Evolutionary conservation across 2,888 invertebrate species (phyloP), one percentile per base, ranked within the genome.

Genomic region (Parasteatoda lunata): DNA sequence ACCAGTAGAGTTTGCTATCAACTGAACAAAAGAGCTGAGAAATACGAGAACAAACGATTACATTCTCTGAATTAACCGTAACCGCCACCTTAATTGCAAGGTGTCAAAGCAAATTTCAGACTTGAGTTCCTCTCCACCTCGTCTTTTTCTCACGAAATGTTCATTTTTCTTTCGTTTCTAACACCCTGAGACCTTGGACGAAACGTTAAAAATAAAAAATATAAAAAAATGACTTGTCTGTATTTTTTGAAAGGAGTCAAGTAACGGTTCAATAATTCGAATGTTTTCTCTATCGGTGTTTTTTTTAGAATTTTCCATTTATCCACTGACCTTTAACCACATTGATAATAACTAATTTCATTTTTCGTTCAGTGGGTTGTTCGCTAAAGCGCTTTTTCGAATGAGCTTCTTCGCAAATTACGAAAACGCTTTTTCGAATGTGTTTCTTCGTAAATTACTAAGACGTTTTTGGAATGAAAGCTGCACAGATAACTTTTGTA

Each of bases 251-350:
- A 64, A 73, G 78, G 54, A 68, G 52, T 13, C 11, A 8, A 69
- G 80, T 77, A 86, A 86, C 77, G 85, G 80, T 68, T 76, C 80
- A 70, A 79, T 77, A 77, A 73, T 71, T 85, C 76, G 66, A 66
- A 15, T 51, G 65, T 77, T 49, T 54, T 15, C 72, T 54, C 13
- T 49, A 73, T 73, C 11, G 11, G 48, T 70, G 48, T n/a, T 70
- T 70, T 49, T 13, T 59, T 9, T 13, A 7, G 13, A 59, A 4
- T 59, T 59, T 59, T 59, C 59, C 59, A 9, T 51, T 15, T 70
- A 49, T 45, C 30, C 5, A n/a, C 59, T 77, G 71, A 80, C 85
- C 75, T 84, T 65, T 66, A 76, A 65, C 71, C 15, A 66, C 48
- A 4, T 59, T 69, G 54, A 48, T 75, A 75, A 81, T 59, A 59